Evolutionary conservation across 2,888 invertebrate genomes (phyloP).

Genomic region (Chalcosyrphus nemorum): DNA sequence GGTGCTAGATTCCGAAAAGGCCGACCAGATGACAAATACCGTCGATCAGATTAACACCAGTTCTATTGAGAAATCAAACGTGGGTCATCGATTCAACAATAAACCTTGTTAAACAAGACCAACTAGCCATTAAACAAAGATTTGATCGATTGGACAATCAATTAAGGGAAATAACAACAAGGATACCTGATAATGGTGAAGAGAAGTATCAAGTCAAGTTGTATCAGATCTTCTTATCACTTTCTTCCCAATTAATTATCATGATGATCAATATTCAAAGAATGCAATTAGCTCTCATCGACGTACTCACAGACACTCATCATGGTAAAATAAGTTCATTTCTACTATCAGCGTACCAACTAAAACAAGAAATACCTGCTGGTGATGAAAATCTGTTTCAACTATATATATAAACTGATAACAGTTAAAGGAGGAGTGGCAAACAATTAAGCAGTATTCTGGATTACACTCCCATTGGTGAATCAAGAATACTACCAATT

Average conservation of each 20-base stretch:
- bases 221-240: slow-evolving; percentile 2
- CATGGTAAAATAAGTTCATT: neutral
- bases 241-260: slow-evolving; percentile 7
- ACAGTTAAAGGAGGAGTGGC: neutral
- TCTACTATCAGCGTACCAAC: neutral
- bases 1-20: no score
- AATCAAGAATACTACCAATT: no score
- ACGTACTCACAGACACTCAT: slow-evolving; percentile 6
- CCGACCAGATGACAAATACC: no score
- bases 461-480: no score
- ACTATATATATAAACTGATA: neutral
- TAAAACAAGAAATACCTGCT: neutral
- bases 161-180: neutral
- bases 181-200: slow-evolving; percentile 3
- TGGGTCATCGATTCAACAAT: no score
- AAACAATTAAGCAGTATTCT: no score
- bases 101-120: neutral
- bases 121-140: neutral
- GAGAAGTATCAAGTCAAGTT: slow-evolving; percentile 15
- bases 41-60: no score
- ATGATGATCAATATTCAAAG: slow-evolving; percentile 30
- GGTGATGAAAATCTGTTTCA: neutral
- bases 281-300: neutral
- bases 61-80: no score
- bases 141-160: neutral